Evolutionary conservation across 2,888 invertebrate genomes (phyloP).

Genomic region (Pyrocoelia pectoralis): DNA sequence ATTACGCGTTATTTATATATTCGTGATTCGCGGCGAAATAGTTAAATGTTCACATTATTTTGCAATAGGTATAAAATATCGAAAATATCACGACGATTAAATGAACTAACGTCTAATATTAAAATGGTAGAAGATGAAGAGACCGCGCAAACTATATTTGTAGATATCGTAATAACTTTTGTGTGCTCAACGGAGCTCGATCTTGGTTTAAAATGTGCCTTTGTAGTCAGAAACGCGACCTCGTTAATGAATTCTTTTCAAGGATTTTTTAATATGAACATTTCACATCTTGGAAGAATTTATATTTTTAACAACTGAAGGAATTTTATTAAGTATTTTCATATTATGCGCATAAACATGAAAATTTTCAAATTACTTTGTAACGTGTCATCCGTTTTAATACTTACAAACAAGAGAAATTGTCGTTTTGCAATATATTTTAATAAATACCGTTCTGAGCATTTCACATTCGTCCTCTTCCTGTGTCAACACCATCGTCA

Average conservation of each 20-base stretch:
- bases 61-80: not conserved
- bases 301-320: not conserved
- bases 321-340: not conserved
- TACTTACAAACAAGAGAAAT: not conserved
- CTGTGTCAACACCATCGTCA: slow-evolving; percentile 37
- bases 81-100: not conserved
- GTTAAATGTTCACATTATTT: not conserved
- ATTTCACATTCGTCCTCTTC: slow-evolving; percentile 28
- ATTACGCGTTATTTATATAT: not conserved
- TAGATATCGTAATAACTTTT: slow-evolving; percentile 2
- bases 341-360: not conserved
- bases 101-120: not conserved
- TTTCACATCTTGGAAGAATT: not conserved
- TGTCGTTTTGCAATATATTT: slow-evolving; percentile 16
- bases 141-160: not conserved
- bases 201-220: slow-evolving; percentile 5
- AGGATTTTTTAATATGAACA: slow-evolving; percentile 10
- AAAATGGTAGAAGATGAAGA: not conserved
- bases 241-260: slow-evolving; percentile 17
- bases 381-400: not conserved
- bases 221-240: slow-evolving; percentile 9
- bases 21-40: not conserved
- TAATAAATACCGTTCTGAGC: slow-evolving; percentile 32
- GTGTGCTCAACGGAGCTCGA: not conserved
- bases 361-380: not conserved